Conservation (phyloP, 2,888 invertebrate genomes). For the Acholoe squamosa region DNA sequence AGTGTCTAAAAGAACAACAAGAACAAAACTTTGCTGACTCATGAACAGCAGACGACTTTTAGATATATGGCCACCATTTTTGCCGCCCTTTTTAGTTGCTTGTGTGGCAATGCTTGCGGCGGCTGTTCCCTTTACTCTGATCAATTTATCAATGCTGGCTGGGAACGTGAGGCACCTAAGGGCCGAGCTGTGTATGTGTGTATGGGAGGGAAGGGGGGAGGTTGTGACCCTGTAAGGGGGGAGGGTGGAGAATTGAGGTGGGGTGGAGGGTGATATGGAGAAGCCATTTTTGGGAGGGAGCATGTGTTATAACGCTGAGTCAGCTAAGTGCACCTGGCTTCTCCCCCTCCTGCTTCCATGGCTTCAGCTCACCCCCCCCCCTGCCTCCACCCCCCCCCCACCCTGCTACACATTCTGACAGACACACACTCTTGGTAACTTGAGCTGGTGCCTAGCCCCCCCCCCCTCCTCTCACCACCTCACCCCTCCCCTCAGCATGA, state of each 20-base stretch:
- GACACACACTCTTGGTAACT: too few species aligned
- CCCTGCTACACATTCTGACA: too few species aligned
- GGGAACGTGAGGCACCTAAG: not conserved
- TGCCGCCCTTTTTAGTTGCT: not conserved
- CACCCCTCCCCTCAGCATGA: too few species aligned
- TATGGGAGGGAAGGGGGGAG: not conserved
- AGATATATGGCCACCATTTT: too few species aligned
- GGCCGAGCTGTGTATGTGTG: too few species aligned
- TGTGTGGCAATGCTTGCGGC: not conserved
- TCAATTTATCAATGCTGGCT: not conserved
- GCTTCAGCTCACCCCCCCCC: not conserved
- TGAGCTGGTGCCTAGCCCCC: too few species aligned
- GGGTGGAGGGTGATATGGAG: not conserved
- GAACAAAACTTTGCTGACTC: not conserved
- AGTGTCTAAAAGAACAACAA: too few species aligned
- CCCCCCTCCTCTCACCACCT: too few species aligned
- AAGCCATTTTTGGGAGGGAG: slow-evolving; percentile 31
- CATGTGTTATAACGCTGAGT: not conserved
- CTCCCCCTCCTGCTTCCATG: too few species aligned
- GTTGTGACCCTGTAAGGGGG: not conserved
- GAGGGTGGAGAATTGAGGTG: not conserved
- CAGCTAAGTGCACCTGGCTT: not conserved
- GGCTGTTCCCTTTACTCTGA: not conserved
- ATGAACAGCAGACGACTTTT: not conserved
- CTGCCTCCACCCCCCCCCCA: too few species aligned